Evolutionary conservation across 2,797 vertebrate genomes (phyloP), one percentile per base, ranked within the genome.

Genomic region (Saxicola maurus): DNA sequence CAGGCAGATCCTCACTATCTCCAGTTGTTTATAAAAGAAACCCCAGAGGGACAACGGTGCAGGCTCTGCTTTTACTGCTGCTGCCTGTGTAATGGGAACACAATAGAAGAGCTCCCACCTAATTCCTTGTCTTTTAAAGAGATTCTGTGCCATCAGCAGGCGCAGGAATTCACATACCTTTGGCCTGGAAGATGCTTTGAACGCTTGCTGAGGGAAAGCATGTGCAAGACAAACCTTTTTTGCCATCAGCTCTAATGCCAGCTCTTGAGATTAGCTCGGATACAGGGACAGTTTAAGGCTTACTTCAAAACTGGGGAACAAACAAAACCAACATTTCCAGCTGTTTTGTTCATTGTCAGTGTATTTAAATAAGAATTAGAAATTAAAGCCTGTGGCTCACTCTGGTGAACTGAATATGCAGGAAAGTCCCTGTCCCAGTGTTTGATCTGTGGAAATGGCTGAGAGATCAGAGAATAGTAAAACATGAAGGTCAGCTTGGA

Each of bases 391-490:
- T 35, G 40, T 89, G 90, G 86, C 71, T 92, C 82, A 62, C 6
- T 46, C 56, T 87, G 52, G 62, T 91, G 84, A 83, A 67, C 57
- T 75, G 73, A 90, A 76, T 84, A 78, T 83, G 90, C 90, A 91
- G 86, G 94, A 91, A 83, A 60, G 69, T 62, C 84, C 60, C 81
- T 43, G 31, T 62, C 78, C 75, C 73, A 5, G 61, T 33, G 78
- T 94, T 94, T 96, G 95, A 95, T 95, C 73, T 94, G 85, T 91
- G 72, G 86, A 73, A 86, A 87, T 93, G 94, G 81, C 89, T 94
- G 94, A 87, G 85, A 94, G 95, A 95, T 96, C 95, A 96, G 93
- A 95, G 89, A 80, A 62, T 18, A 37, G 37, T 76, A 89, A 90
- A 87, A 86, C 55, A 18, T 65, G 88, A 84, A 87, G 94, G 94